Base-by-base conservation (phyloP, 2,888 invertebrate species). In the Altica lythri region DNA sequence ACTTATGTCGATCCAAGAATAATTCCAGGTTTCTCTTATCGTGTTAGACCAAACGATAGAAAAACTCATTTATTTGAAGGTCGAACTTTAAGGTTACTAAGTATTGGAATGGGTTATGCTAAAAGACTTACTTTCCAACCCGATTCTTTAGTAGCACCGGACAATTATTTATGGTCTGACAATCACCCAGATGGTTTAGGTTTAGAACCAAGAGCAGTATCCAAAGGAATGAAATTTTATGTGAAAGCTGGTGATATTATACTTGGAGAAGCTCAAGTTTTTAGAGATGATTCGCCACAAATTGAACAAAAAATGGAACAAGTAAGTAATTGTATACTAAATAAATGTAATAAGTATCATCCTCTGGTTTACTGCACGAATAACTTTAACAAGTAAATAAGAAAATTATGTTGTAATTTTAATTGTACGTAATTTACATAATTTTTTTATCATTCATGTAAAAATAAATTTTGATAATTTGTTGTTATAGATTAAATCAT, bases 151-250 rank as follows among this genome's bases (percentile, higher is more conserved):
- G 78, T 83, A 48, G 74, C 77, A 10, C 83, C 84, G 2, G 80
- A 85, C 61, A 86, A 87, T 73, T 87, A 83, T 72, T 85, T 90
- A 75, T 89, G 89, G 88, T 88, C 88, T 16, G 89, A 90, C 74
- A 88, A 85, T 30, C 84, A 86, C 63, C 83, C 86, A 2, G 86
- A 86, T 66, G 89, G 89, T 27, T 77, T 85, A 54, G 89, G 87
- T 43, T 78, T 86, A 70, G 86, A 86, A 71, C 79, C 85, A 1
- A 79, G 85, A 37, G 87, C 86, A 4, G 81, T 87, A 25, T 80
- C 81, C 58, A 83, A 82, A 27, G 85, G 84, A 22, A 85, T 86
- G 84, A 82, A 81, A 66, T 86, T 87, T 73, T 71, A 78, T 9
- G 79, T 87, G 49, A 77, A 80, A 57, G 83, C 84, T 65, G 69